Evolutionary conservation across 2,113 vertebrate species (phyloP), one percentile per base, ranked within the genome.

Genomic region (Euleptes europaea): DNA sequence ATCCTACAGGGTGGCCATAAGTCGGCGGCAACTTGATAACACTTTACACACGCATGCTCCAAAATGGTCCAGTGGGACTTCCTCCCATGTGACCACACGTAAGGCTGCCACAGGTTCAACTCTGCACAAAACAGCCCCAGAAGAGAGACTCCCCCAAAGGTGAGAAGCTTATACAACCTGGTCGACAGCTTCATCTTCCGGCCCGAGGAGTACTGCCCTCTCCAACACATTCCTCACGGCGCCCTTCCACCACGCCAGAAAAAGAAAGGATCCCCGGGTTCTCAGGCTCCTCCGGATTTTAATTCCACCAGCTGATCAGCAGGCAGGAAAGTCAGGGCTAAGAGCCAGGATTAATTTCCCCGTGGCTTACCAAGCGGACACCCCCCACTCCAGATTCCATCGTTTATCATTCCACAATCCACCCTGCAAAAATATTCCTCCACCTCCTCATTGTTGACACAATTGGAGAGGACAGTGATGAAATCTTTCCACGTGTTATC

Each of bases 141-240:
- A 63, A 63, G 60, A 26, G 23, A 28, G 23, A 63, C 26, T 54
- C 26, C 8, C 26, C 60, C 26, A 28, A 28, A 63, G 60, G 60
- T 63, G 23, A 63, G 23, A 63, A 63, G 26, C 60, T 63, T 26
- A 63, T 28, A 63, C 60, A 82, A 88, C 90, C 93, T 91, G 92
- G 2, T n/a, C 69, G 84, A 70, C 47, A 83, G 1, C 0, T 12
- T 90, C 3, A 23, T 92, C 88, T 89, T 91, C 21, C n/a, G n/a
- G 49, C 72, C 72, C 5, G 35, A 10, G 15, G 13, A 13, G 21
- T 8, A 28, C 0, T 38, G 38, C 26, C 72, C 60, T 31, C 60
- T 49, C 88, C 92, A 93, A 91, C 94, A 95, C 92, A 94, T 93
- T 82, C 85, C 86, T 35, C 26, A 3, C 84, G 84, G 14, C 66